Evolutionary conservation across 2,888 invertebrate species (phyloP).

Genomic region (Cartodere bifasciata): DNA sequence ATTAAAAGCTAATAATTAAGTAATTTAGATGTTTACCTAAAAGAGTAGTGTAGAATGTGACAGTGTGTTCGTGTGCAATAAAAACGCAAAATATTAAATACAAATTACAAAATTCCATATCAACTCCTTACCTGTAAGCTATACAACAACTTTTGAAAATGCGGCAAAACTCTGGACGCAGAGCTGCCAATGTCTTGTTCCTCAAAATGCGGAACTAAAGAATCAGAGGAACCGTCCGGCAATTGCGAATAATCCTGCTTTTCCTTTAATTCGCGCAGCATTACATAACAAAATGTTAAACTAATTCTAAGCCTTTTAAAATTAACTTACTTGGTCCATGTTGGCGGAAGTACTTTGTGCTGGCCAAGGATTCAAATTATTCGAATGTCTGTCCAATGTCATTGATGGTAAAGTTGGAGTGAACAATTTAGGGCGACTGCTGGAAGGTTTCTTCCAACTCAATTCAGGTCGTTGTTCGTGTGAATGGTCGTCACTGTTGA

Average conservation of each 20-base stretch:
- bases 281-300: constrained; percentile 1
- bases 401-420: constrained; percentile 29
- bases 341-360: constrained; percentile 25
- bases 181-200: constrained; percentile 38
- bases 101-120: neutral
- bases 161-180: constrained; percentile 46
- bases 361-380: constrained; percentile 24
- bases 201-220: constrained; percentile 26
- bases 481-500: constrained; percentile 47
- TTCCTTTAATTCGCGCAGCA: too few relatives aligned
- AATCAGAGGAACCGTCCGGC: constrained; percentile 30
- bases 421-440: constrained; percentile 24
- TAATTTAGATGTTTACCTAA: constrained; percentile 22
- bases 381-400: constrained; percentile 21
- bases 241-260: constrained; percentile 28
- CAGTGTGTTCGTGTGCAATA: too few relatives aligned
- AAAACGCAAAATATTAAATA: neutral
- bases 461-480: constrained; percentile 49
- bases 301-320: neutral
- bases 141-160: constrained; percentile 55
- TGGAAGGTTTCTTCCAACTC: constrained; percentile 25
- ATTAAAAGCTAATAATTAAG: constrained; percentile 1
- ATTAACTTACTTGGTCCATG: constrained; percentile 23
- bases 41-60: too few relatives aligned
- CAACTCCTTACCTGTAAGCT: constrained; percentile 55